Conservation (phyloP, 2,888 invertebrate genomes). For the Eristalis pertinax region DNA sequence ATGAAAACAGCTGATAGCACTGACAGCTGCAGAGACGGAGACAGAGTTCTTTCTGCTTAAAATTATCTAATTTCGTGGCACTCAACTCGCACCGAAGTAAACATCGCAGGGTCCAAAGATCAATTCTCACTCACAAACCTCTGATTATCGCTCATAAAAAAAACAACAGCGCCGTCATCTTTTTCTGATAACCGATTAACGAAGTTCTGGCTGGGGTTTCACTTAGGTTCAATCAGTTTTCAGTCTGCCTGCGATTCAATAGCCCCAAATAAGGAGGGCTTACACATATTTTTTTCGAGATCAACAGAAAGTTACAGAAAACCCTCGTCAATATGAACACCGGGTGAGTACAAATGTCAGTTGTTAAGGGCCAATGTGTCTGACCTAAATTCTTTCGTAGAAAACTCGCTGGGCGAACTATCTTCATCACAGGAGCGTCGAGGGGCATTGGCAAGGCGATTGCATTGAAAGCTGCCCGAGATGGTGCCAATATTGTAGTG, state of each 20-base stretch:
- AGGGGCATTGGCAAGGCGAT: constrained; percentile 97
- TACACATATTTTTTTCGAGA: not conserved
- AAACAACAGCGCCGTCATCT: not conserved
- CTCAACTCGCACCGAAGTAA: constrained; percentile 3
- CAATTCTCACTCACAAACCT: constrained; percentile 7
- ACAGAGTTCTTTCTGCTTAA: constrained; percentile 1
- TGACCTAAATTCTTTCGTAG: constrained; percentile 67
- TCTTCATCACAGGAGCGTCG: constrained; percentile 97
- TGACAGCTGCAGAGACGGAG: constrained; percentile 11
- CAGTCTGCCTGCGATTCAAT: not conserved
- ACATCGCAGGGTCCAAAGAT: constrained; percentile 55
- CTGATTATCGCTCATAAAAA: not conserved
- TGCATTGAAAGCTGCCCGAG: constrained; percentile 92
- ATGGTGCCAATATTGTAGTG: constrained; percentile 93
- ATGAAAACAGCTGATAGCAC: constrained; percentile 12
- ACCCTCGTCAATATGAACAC: constrained; percentile 54
- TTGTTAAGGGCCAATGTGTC: not conserved
- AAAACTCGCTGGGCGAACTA: constrained; percentile 90
- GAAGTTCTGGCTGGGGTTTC: constrained; percentile 19
- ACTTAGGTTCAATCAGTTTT: constrained; percentile 6
- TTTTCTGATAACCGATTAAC: constrained; percentile 10
- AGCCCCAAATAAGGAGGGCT: not conserved
- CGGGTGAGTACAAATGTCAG: constrained; percentile 37
- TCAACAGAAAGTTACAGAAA: constrained; percentile 15
- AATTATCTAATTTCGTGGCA: constrained; percentile 25